These are phyloP conservation scores for Hyposmocoma kahamanoa DNA, from an alignment of 1,140 invertebrate species.

Conservation along the genomic window DNA sequence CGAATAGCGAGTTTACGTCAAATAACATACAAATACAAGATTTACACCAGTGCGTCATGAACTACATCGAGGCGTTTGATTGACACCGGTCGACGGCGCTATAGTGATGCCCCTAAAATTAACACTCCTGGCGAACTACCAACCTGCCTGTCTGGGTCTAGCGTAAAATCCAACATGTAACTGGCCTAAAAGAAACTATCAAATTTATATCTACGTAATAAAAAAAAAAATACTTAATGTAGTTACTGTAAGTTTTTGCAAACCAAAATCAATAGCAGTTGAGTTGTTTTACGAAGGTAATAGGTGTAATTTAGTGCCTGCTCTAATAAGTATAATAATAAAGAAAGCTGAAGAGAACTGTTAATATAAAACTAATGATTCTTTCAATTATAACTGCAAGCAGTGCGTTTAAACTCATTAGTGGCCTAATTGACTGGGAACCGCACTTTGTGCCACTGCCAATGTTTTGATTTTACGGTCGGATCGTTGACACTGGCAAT, in stretches of 20 bases:
- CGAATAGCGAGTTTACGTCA: conserved; percentile 4
- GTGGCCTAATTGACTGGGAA: neutral
- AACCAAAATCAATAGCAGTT: too few species aligned
- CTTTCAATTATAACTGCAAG: neutral
- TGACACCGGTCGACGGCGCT: conserved; percentile 23
- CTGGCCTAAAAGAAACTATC: too few species aligned
- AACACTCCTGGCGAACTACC: conserved; percentile 33
- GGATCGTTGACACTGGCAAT: neutral
- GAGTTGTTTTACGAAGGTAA: too few species aligned
- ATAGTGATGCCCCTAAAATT: conserved; percentile 34
- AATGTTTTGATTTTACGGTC: conserved; percentile 2
- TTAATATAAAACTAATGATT: neutral
- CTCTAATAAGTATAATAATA: too few species aligned
- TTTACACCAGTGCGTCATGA: conserved; percentile 4
- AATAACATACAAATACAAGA: conserved; percentile 3
- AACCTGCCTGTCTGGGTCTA: conserved; percentile 10
- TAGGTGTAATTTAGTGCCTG: too few species aligned
- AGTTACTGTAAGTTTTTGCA: too few species aligned
- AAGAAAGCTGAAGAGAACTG: too few species aligned
- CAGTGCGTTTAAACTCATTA: neutral
- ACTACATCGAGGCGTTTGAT: conserved; percentile 11
- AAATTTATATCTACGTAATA: too few species aligned
- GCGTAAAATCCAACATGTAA: neutral
- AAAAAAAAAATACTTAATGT: too few species aligned
- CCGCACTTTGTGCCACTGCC: neutral